phyloP scores from a whole-genome alignment of 2,797 vertebrate species.

The Xenops minutus region DNA sequence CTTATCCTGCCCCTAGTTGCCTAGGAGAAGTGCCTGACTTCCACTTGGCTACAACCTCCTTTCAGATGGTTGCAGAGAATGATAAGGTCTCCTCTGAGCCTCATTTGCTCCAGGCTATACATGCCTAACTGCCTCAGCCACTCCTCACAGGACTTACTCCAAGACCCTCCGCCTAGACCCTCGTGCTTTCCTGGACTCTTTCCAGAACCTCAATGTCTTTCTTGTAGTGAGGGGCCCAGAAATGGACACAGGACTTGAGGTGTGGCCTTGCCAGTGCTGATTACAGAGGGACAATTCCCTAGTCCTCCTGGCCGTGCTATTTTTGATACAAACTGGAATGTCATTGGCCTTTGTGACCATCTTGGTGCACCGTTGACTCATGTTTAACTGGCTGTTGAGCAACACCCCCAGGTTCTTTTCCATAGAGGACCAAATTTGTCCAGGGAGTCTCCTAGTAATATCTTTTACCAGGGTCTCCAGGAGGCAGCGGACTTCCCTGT shows the following conservation, averaged over 20 bases:
- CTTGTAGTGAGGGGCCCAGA: neutral
- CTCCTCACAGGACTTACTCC: too few relatives aligned
- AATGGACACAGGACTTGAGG: too few relatives aligned
- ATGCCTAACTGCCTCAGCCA: neutral
- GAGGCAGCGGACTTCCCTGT: neutral
- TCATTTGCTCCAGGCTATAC: neutral
- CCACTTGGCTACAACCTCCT: neutral
- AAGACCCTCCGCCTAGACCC: neutral
- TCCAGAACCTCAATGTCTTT: neutral
- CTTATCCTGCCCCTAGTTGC: neutral
- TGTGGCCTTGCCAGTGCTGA: rapidly evolving
- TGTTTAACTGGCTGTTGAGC: neutral
- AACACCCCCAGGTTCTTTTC: neutral
- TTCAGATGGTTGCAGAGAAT: neutral
- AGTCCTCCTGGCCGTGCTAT: neutral
- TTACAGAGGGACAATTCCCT: neutral
- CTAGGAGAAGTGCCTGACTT: neutral
- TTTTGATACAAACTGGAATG: neutral
- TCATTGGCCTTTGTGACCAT: neutral
- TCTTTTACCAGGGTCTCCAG: neutral
- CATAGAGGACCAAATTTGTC: neutral
- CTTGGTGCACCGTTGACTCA: neutral
- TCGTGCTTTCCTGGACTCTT: rapidly evolving
- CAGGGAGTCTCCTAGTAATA: neutral
- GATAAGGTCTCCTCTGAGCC: neutral